Evolutionary conservation across 2,888 invertebrate species (phyloP), one percentile per base, ranked within the genome.

Genomic region (Torymus aiolomorphi): DNA sequence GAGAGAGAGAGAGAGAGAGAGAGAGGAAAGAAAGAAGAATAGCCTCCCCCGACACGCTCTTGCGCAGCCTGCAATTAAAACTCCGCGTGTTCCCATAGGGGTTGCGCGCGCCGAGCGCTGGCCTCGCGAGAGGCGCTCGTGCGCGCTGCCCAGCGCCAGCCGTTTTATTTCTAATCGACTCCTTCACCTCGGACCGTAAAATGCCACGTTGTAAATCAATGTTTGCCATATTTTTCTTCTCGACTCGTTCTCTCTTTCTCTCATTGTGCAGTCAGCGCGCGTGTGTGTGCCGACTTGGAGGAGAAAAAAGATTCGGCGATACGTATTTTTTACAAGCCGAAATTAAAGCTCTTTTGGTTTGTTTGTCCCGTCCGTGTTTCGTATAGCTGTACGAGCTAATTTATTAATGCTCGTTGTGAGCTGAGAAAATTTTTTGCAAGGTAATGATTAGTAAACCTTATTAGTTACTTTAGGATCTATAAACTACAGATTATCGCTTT

Each of bases 11-110:
- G 83, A 85, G 86, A 86, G 86, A 87, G 88, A 89, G 88, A 65
- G 85, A 84, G 84, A 84, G 83, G 83, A 85, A 86, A 86, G 86
- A 87, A 88, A 89, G 88, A 89, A 89, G 89, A 89, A 89, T 89
- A 88, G 88, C 88, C 88, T 88, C 86, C 87, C 87, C 86, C 85
- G 80, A 81, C 78, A 82, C 67, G 54, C 18, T 18, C 18, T 81
- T 82, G 82, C 80, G 81, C 83, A 84, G 85, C 78, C 88, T 87
- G 86, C 88, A 88, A 88, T 88, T 88, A 88, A 88, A 88, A 88
- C 84, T 86, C 83, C 80, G 52, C 69, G 24, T 66, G 73, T 80
- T 77, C 81, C 81, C 78, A 81, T 81, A 78, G 65, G 81, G 81
- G 81, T 81, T 76, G 80, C 70, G 59, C 18, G 69, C 24, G 24